Conservation (phyloP, 2,113 vertebrate genomes). For the Notarius quadriscutis region DNA sequence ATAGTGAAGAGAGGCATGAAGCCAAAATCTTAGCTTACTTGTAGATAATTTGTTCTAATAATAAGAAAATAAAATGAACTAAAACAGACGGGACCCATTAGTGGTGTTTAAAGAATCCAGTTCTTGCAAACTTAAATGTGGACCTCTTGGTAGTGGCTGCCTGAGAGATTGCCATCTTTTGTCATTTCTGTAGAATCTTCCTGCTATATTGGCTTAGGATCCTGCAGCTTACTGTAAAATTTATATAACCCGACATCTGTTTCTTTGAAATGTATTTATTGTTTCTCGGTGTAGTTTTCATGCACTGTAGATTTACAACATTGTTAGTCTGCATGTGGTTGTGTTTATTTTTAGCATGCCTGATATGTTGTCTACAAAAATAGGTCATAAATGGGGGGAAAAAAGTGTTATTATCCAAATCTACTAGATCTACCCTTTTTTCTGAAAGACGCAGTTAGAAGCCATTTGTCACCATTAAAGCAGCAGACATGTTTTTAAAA, state of each 20-base stretch:
- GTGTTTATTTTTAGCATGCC: constrained; percentile 67
- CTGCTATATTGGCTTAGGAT: not conserved
- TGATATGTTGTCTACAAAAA: constrained; percentile 64
- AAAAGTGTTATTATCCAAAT: constrained; percentile 56
- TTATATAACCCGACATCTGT: not conserved
- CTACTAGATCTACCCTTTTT: constrained; percentile 43
- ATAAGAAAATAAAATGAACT: not conserved
- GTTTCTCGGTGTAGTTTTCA: constrained; percentile 35
- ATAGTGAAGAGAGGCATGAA: constrained; percentile 28
- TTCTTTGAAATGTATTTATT: constrained; percentile 41
- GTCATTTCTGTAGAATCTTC: not conserved
- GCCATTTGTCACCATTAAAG: constrained; percentile 39
- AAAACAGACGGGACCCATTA: not conserved
- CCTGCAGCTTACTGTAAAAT: not conserved
- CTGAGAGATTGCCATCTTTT: not conserved
- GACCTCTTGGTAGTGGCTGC: not conserved
- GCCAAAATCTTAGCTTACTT: not conserved
- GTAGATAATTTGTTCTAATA: constrained; percentile 9
- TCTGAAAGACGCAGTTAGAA: constrained; percentile 13
- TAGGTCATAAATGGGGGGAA: constrained; percentile 54
- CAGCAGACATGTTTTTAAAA: constrained; percentile 43
- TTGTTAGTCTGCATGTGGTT: constrained; percentile 56
- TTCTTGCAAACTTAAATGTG: not conserved
- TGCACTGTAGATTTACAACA: constrained; percentile 52
- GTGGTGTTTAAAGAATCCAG: not conserved